phyloP scores from a whole-genome alignment of 2,797 vertebrate species.

The Spinus pinus region DNA sequence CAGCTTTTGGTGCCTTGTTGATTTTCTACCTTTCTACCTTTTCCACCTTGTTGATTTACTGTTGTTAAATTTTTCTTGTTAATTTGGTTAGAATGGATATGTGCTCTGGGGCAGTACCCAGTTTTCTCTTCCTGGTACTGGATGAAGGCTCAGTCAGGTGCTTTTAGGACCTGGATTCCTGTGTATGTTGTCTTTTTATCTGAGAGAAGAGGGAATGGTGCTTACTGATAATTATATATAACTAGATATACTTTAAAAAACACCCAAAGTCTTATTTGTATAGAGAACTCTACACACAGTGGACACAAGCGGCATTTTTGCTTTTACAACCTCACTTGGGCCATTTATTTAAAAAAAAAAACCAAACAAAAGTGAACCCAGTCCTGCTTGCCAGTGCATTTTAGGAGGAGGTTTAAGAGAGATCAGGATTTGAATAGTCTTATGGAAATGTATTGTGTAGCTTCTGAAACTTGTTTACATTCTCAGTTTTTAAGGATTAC shows the following conservation, averaged over 20 bases:
- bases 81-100: neutral
- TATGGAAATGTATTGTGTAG: neutral
- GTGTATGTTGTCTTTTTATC: neutral
- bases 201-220: neutral
- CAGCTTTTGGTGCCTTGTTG: neutral
- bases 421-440: neutral
- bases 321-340: neutral
- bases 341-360: neutral
- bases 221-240: neutral
- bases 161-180: neutral
- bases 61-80: neutral
- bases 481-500: neutral
- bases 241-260: neutral
- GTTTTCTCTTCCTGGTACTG: neutral
- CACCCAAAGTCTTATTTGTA: accelerated
- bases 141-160: neutral
- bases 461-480: neutral
- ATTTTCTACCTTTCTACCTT: neutral
- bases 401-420: neutral
- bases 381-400: neutral
- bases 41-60: neutral
- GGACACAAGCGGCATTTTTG: neutral
- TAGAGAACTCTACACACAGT: neutral
- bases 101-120: neutral
- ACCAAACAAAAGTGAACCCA: neutral